Conservation (phyloP, 2,797 vertebrate genomes). For the Morelia viridis region DNA sequence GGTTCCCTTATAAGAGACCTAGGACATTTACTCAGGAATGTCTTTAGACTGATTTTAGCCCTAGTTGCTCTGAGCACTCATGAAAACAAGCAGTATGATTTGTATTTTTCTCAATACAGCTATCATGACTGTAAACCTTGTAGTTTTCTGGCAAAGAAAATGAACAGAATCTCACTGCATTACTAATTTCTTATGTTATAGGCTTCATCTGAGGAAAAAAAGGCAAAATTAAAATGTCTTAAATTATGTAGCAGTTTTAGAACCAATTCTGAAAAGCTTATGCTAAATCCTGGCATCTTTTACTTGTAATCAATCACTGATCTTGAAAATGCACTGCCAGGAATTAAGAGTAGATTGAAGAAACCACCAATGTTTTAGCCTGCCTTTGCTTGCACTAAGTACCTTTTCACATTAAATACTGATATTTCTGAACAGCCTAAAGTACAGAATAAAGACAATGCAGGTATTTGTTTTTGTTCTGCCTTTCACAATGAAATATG, state of each 20-base stretch:
- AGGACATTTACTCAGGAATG: not conserved
- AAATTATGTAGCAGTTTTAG: not conserved
- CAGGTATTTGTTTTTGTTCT: not conserved
- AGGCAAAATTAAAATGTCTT: slow-evolving; percentile 9
- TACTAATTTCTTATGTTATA: not conserved
- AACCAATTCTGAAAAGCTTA: not conserved
- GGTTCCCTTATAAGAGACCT: slow-evolving; percentile 45
- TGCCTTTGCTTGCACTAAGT: not conserved
- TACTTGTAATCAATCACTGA: not conserved
- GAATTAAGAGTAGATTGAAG: not conserved
- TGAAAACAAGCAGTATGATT: not conserved
- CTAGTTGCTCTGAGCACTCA: not conserved
- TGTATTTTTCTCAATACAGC: not conserved
- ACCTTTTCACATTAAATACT: slow-evolving; percentile 25
- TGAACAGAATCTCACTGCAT: not conserved
- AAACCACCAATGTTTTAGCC: not conserved
- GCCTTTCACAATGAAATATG: not conserved
- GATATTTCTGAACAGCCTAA: not conserved
- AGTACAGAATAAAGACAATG: not conserved
- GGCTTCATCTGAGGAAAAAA: slow-evolving; percentile 14
- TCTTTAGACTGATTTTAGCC: not conserved
- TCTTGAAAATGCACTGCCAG: slow-evolving; percentile 2
- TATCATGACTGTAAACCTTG: not conserved
- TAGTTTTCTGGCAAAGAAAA: not conserved
- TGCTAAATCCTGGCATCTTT: not conserved